Evolutionary conservation across 2,888 invertebrate genomes (phyloP), one percentile per base, ranked within the genome.

Genomic region (Camptogramma bilineatum): DNA sequence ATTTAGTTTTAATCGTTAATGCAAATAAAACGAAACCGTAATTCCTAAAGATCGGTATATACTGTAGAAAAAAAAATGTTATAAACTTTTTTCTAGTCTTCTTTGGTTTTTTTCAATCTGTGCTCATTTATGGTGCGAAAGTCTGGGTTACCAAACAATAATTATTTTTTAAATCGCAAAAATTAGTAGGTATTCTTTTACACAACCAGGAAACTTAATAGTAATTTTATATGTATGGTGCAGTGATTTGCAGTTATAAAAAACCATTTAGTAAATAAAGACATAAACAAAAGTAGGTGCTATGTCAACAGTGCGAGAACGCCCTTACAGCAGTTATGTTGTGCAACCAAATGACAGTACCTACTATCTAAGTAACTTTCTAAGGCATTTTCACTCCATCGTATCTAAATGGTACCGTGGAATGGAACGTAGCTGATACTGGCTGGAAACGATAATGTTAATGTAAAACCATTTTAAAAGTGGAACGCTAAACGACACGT

Each of bases 361-460:
- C 39, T 44, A 39, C 53, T 73, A 75, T 68, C 75, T 73, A 78
- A 79, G 78, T 80, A 74, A 80, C 83, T 85, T 85, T 85, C 82
- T 81, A 82, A 80, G 79, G 77, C 83, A 82, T 80, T 80, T 66
- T 80, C 77, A 77, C 81, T 78, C 77, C 75, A 77, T 74, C 70
- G 74, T 85, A 86, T 86, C 86, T 86, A 81, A 85, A 87, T 84
- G 81, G 67, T 72, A 68, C 70, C 72, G 74, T 73, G 68, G 71
- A 79, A 73, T 69, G 72, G 71, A 76, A 64, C 73, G 76, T 76
- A 75, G 72, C 72, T 66, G 74, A 73, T 77, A 75, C 75, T 77
- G 66, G 72, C 73, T 77, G 73, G 77, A 75, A 76, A 70, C 64
- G 73, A 72, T 76, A 79, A 50, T 73, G 74, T 74, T 74, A 78